Percentiles rank a stretch among this genome's conserved stretches.
These are phyloP conservation scores for Rhineura floridana DNA, from an alignment of 2,113 vertebrate genomes.

Conservation along the genomic window DNA sequence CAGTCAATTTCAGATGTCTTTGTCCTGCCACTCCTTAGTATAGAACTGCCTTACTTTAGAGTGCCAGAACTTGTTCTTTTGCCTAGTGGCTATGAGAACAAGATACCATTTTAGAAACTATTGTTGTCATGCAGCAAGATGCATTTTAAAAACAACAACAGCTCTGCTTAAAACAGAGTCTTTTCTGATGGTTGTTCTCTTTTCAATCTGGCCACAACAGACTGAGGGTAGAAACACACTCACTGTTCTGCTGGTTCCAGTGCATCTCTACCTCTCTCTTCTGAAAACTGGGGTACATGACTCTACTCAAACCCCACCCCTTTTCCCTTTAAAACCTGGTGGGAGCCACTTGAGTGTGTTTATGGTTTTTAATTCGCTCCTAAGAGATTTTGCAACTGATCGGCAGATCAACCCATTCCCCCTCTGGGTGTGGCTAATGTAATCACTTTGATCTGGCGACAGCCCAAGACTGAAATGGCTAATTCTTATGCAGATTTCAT, in stretches of 20 bases:
- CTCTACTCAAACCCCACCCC: too few relatives aligned
- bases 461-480: neutral
- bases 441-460: too few relatives aligned
- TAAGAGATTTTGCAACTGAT: too few relatives aligned
- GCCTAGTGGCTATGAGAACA: neutral
- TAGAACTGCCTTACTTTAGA: constrained; percentile 6
- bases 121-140: neutral
- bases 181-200: neutral
- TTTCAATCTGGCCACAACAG: neutral
- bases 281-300: too few relatives aligned
- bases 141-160: neutral
- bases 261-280: too few relatives aligned
- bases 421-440: too few relatives aligned
- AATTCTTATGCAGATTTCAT: neutral
- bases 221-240: too few relatives aligned
- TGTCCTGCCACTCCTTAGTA: neutral
- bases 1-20: neutral
- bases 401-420: too few relatives aligned
- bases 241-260: too few relatives aligned
- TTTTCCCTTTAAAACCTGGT: too few relatives aligned
- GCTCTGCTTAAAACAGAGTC: neutral
- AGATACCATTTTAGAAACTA: neutral
- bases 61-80: neutral
- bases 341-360: too few relatives aligned
- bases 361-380: too few relatives aligned